Percentiles rank a stretch among this genome's conserved stretches.
Evolutionary conservation across 2,113 vertebrate genomes (phyloP).

Genomic region (Indicator indicator): DNA sequence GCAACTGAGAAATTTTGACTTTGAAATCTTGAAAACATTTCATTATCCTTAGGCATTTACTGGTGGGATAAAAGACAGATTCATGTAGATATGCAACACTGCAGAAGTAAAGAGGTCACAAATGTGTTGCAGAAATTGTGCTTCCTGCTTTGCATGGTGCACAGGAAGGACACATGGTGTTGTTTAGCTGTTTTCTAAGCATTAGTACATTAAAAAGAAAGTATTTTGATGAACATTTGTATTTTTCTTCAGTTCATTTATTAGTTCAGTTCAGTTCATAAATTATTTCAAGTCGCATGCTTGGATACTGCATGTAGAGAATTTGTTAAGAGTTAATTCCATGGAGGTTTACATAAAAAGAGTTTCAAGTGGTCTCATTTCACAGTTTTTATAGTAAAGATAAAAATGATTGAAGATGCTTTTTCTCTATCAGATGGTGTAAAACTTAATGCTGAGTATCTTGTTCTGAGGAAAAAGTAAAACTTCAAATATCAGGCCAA

Average conservation of each 20-base stretch:
- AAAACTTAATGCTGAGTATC: background rate
- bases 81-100: background rate
- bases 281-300: background rate
- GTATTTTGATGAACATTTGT: background rate
- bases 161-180: background rate
- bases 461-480: background rate
- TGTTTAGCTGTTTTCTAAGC: background rate
- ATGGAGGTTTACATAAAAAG: background rate
- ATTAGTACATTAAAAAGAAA: background rate
- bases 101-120: background rate
- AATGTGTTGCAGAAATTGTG: background rate
- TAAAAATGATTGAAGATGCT: background rate
- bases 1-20: background rate
- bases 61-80: background rate
- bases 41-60: background rate
- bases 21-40: slow-evolving; percentile 4
- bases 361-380: background rate
- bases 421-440: background rate
- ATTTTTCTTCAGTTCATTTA: background rate
- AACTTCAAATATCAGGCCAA: background rate
- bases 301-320: background rate
- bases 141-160: background rate
- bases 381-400: background rate
- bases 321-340: background rate
- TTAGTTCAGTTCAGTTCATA: background rate